Evolutionary conservation across 2,888 invertebrate genomes (phyloP), one percentile per base, ranked within the genome.

Genomic region (Andrena trimmerana): DNA sequence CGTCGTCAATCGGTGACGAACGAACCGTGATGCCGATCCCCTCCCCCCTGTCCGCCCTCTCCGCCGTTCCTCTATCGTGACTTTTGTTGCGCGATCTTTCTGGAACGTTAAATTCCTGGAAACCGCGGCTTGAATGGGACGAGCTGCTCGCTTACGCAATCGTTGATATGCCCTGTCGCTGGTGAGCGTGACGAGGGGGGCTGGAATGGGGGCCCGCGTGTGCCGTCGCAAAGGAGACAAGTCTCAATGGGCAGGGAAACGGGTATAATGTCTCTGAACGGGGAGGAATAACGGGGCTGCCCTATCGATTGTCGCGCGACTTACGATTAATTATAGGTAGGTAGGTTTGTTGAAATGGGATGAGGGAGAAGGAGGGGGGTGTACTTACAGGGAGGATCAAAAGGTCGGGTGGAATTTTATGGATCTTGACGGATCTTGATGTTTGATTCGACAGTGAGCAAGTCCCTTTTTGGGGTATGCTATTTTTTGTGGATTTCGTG

Each of bases 31-130:
- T 59, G 72, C 36, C 65, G 76, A 33, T 48, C 60, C n/a, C 62
- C 42, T 36, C 36, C 57, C 20, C 16, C 62, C 31, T n/a, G n/a
- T n/a, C n/a, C n/a, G n/a, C n/a, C n/a, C n/a, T n/a, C n/a, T n/a
- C n/a, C n/a, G n/a, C n/a, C n/a, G n/a, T 24, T 10, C 31, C 29
- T 20, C 8, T 13, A 68, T 65, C 59, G 33, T 50, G 57, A 52
- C 75, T 84, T 42, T 82, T 78, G 71, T 80, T 73, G 36, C 50
- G 68, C 60, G 68, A 83, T 76, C 76, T 73, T 83, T 72, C 76
- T 69, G 79, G 76, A 72, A 75, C 68, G 82, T 71, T 80, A 79
- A 79, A 76, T 76, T 80, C 63, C 67, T 67, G 8, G 75, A 79
- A 68, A 72, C 33, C 52, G 65, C 60, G 66, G 75, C n/a, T 70